Evolutionary conservation across 1,140 invertebrate species (phyloP).

Genomic region (Leptinotarsa defecta): DNA sequence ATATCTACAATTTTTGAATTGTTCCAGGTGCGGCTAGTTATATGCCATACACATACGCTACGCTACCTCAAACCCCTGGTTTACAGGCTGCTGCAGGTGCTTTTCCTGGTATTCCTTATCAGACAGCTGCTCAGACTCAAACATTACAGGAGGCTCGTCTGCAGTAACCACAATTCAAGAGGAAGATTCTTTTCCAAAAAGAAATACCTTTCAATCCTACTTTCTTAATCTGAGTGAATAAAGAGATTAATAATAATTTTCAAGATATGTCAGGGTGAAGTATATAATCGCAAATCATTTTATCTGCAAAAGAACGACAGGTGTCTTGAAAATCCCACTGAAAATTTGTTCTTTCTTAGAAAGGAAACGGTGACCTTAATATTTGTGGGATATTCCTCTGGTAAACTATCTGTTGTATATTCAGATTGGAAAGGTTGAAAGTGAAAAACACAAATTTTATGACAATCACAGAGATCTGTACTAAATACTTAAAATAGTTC

Average conservation of each 20-base stretch:
- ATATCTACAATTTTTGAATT: background rate
- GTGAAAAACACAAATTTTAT: no score
- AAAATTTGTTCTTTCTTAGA: background rate
- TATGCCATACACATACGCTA: constrained; percentile 70
- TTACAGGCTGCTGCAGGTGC: constrained; percentile 62
- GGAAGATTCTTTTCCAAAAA: constrained; percentile 9
- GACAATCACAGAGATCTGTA: no score
- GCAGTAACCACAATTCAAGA: constrained; percentile 53
- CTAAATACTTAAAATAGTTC: no score
- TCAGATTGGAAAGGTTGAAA: no score
- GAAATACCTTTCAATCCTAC: background rate
- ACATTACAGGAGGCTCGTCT: constrained; percentile 63
- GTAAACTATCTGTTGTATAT: background rate
- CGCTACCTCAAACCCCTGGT: constrained; percentile 64
- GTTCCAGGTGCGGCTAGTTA: constrained; percentile 65
- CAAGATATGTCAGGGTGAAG: background rate
- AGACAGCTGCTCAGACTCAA: constrained; percentile 59
- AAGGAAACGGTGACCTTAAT: background rate
- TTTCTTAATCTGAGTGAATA: constrained; percentile 5
- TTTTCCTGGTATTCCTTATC: constrained; percentile 68
- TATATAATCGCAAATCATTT: background rate
- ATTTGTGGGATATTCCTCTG: background rate
- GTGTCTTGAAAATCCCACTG: background rate
- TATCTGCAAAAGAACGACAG: background rate
- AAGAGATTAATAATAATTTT: constrained; percentile 12